Evolutionary conservation across 2,888 invertebrate species (phyloP), one percentile per base, ranked within the genome.

Genomic region (Zhengitettix transpicula): DNA sequence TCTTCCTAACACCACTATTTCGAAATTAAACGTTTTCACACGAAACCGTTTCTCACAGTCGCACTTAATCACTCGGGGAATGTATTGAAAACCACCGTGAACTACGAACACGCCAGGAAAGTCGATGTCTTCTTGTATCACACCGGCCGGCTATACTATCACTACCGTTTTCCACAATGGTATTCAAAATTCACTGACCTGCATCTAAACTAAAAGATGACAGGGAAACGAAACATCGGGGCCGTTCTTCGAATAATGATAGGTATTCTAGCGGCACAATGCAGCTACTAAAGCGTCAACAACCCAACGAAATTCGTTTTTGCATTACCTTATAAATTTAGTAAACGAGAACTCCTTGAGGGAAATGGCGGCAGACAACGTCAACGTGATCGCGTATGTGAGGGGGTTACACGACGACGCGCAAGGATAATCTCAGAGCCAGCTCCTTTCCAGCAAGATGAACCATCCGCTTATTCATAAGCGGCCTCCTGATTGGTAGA

Each of bases 401-500:
- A 82, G 83, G 83, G 84, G 83, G 83, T 81, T 81, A 82, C 83
- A 82, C 79, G 82, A 80, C 81, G 82, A 84, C 84, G 85, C 85
- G 83, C 83, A 84, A 80, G 82, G 82, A 78, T 80, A 66, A 61
- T 65, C 67, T 68, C 67, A 59, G 66, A 67, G 67, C 67, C 67
- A 68, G 59, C 60, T n/a, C 15, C 14, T 55, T 17, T 41, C 40
- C 40, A 40, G n/a, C 40, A 55, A 40, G 55, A 55, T 41, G n/a
- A 40, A 44, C 53, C 40, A 17, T 51, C 28, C 53, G 53, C 16
- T 17, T 53, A 17, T 53, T 17, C 15, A 53, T 17, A n/a, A 53
- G 55, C 28, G 41, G 41, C 40, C 41, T n/a, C 15, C 55, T 55
- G 40, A 55, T 55, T 55, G 55, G 55, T 53, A 28, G 11, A 55